Conservation (phyloP, 2,113 vertebrate genomes). For the Alouatta palliata region DNA sequence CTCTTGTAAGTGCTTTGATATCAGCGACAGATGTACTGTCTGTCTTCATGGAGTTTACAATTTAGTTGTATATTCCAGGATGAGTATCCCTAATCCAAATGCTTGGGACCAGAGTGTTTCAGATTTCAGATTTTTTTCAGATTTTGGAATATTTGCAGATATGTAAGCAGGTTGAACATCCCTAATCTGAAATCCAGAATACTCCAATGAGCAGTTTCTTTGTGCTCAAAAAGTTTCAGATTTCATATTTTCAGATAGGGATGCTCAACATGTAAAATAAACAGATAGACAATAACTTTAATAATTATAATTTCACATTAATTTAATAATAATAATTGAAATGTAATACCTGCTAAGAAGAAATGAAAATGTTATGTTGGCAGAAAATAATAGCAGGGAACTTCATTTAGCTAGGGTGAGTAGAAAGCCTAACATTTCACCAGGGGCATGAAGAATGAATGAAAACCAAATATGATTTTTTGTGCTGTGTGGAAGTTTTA, state of each 20-base stretch:
- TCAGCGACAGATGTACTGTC: background rate
- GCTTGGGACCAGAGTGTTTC: background rate
- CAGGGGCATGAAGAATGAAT: background rate
- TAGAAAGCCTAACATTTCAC: slow-evolving; percentile 28
- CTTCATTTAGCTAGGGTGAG: background rate
- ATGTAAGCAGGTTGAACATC: background rate
- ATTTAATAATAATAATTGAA: background rate
- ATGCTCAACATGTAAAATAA: background rate
- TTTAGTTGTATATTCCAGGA: slow-evolving; percentile 6
- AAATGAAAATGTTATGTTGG: slow-evolving; percentile 8
- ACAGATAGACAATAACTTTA: background rate
- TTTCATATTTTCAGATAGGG: background rate
- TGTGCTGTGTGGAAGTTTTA: background rate
- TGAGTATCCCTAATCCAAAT: background rate
- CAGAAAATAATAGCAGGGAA: slow-evolving; percentile 29
- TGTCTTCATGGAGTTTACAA: background rate
- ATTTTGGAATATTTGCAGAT: background rate
- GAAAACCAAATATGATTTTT: slow-evolving; percentile 18
- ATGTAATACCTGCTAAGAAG: background rate
- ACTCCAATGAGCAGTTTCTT: background rate
- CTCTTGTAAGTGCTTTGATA: background rate
- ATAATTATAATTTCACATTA: background rate
- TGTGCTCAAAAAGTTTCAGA: background rate
- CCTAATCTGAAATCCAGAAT: background rate
- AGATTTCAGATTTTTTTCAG: background rate